These are phyloP conservation scores for Meloidogyne exigua DNA, from an alignment of 1,140 invertebrate genomes.

Conservation along the genomic window DNA sequence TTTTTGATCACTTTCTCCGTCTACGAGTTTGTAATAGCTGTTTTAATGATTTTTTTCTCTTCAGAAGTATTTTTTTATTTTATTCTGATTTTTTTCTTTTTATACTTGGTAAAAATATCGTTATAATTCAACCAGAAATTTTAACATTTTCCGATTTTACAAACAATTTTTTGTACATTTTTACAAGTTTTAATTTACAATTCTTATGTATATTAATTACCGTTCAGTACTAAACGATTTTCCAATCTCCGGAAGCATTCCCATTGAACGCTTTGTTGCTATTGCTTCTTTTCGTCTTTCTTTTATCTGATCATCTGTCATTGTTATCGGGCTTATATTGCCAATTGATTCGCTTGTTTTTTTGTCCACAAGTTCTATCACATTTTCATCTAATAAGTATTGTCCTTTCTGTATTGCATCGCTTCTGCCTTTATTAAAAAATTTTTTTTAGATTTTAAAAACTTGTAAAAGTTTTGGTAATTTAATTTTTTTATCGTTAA, in stretches of 20 bases:
- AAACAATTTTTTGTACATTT: too few species aligned
- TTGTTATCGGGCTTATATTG: not conserved
- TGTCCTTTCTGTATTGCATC: slow-evolving; percentile 64
- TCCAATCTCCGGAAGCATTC: not conserved
- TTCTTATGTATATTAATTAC: too few species aligned
- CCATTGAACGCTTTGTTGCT: not conserved
- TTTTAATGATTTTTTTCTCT: too few species aligned
- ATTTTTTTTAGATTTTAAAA: not conserved
- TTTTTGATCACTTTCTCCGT: slow-evolving; percentile 12
- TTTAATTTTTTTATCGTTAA: not conserved
- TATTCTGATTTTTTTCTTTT: too few species aligned
- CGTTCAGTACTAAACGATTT: not conserved
- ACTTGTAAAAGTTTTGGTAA: not conserved
- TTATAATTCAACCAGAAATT: too few species aligned
- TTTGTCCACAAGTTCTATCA: not conserved
- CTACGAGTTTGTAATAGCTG: slow-evolving; percentile 16
- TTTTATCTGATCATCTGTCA: not conserved
- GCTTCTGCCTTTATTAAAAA: slow-evolving; percentile 54
- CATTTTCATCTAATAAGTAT: not conserved
- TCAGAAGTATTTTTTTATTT: too few species aligned
- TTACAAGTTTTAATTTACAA: too few species aligned
- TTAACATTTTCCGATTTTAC: too few species aligned
- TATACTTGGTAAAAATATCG: too few species aligned
- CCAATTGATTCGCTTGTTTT: not conserved
- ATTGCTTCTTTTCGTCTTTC: not conserved